phyloP scores from a whole-genome alignment of 2,113 vertebrate genomes.

The Sceloporus tristichus region DNA sequence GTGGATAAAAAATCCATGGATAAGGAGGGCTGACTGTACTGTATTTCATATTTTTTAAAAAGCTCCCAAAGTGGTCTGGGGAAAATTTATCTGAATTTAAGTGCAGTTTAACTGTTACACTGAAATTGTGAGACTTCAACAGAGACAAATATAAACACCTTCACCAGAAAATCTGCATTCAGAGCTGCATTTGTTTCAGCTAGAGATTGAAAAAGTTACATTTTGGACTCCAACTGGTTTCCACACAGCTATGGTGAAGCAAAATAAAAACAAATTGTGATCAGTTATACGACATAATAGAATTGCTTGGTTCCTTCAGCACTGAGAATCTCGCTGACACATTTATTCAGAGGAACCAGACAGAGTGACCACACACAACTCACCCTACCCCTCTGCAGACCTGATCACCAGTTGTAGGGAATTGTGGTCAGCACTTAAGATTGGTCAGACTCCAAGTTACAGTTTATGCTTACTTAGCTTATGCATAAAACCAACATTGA shows the following conservation, averaged over 20 bases:
- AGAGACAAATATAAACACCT: constrained; percentile 13
- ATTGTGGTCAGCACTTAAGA: background rate
- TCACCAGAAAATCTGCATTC: background rate
- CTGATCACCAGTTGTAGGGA: background rate
- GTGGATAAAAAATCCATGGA: no score
- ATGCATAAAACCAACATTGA: background rate
- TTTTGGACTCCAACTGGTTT: background rate
- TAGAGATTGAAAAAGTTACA: background rate
- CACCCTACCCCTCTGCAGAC: background rate
- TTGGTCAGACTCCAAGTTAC: no score
- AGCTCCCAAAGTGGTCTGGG: background rate
- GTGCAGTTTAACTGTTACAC: background rate
- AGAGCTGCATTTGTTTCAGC: background rate
- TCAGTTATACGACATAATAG: background rate
- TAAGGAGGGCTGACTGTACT: no score
- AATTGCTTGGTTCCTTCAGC: background rate
- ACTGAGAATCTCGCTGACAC: background rate
- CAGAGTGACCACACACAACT: background rate
- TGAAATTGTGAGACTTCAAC: constrained; percentile 39
- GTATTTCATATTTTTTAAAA: background rate
- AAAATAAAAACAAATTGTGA: background rate
- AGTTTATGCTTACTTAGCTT: background rate
- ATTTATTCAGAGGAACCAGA: background rate
- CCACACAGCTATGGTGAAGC: background rate
- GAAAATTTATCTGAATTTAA: background rate